Conservation (phyloP, 2,888 invertebrate species). For the Myopa tessellatipennis region DNA sequence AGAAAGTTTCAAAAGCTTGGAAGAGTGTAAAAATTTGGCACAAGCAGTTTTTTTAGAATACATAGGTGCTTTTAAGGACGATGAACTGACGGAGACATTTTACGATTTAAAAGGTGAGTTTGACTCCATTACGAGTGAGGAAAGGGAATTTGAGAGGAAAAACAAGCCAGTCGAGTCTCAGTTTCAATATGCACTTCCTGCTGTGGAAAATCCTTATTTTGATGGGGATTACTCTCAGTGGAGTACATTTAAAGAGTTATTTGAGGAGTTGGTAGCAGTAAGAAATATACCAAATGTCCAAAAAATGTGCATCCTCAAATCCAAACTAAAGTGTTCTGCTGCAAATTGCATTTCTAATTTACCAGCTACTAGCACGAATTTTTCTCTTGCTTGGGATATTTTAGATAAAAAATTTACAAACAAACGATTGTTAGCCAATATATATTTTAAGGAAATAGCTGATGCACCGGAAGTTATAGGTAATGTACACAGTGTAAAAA, state of each 20-base stretch:
- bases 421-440: background rate
- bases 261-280: background rate
- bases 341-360: background rate
- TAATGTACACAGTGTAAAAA: constrained; percentile 1
- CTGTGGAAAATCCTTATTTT: background rate
- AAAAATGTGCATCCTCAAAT: background rate
- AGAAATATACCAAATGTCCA: background rate
- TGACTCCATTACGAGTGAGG: no score
- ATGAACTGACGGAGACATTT: no score
- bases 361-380: background rate
- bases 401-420: background rate
- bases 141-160: no score
- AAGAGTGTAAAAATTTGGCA: no score
- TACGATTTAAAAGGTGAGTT: no score
- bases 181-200: no score
- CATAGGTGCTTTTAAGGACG: no score
- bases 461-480: constrained; percentile 13
- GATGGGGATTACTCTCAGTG: background rate
- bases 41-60: no score
- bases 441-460: background rate
- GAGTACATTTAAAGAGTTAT: background rate
- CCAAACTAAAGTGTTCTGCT: background rate
- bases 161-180: no score
- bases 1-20: no score
- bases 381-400: background rate